Percentiles rank a stretch among this genome's conserved stretches.
phyloP scores from a whole-genome alignment of 2,113 vertebrate species.

The Brachionichthys hirsutus region DNA sequence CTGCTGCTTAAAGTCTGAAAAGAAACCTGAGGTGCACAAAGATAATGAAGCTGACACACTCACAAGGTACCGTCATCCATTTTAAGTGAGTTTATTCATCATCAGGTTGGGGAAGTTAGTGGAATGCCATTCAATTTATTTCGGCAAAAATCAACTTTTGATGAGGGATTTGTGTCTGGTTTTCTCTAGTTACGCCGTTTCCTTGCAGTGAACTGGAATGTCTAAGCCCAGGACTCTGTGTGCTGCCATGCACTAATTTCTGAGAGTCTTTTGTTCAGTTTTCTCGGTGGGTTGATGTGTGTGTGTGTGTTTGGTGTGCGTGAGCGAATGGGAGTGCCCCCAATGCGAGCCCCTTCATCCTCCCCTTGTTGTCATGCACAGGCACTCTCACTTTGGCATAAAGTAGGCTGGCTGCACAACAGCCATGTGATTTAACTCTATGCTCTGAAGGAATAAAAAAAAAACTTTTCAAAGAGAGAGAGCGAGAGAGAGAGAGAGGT shows the following conservation, averaged over 20 bases:
- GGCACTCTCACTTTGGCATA: constrained; percentile 69
- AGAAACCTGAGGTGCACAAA: constrained; percentile 39
- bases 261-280: constrained; percentile 47
- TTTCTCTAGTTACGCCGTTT: no score
- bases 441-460: constrained; percentile 66
- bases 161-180: no score
- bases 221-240: constrained; percentile 9
- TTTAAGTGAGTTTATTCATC: constrained; percentile 13
- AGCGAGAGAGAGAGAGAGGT: constrained; percentile 14
- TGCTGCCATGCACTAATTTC: constrained; percentile 11
- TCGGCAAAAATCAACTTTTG: constrained; percentile 15
- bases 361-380: constrained; percentile 79
- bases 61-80: constrained; percentile 6
- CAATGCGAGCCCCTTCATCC: constrained; percentile 70
- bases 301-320: constrained; percentile 40
- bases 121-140: constrained; percentile 5
- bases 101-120: constrained; percentile 27
- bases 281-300: constrained; percentile 36
- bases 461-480: constrained; percentile 55
- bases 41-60: constrained; percentile 22
- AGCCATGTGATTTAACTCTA: constrained; percentile 72
- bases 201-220: constrained; percentile 2
- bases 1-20: constrained; percentile 43
- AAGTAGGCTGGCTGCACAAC: constrained; percentile 71
- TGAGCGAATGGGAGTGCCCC: constrained; percentile 58